Evolutionary conservation across 2,113 vertebrate genomes (phyloP), one percentile per base, ranked within the genome.

Genomic region (Indicator maculatus): DNA sequence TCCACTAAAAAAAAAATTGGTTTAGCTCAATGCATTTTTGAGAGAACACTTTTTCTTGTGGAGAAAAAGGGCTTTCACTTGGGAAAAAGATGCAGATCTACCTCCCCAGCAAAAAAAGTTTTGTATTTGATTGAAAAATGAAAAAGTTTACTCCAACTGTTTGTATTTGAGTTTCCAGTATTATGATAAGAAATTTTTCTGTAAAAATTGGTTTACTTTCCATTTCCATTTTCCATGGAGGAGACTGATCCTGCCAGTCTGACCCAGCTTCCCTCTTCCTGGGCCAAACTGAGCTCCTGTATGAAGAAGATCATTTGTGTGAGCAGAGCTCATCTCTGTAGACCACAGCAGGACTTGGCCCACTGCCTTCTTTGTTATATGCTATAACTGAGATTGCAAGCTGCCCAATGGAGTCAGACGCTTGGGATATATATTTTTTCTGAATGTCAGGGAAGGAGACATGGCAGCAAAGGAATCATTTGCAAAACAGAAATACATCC

Each of bases 101-200:
- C 1, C 6, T n/a, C 21, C 33, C 17, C 24, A 80, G 60, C 30
- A 80, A 52, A 24, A 12, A 12, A 36, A 61, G 6, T 44, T 63
- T 31, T 56, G 20, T 23, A 23, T 75, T 73, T 80, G 67, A 27
- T 39, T 89, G 67, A 92, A 92, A 82, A 70, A 69, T 65, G 65
- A 72, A 76, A 47, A 76, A 66, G 45, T 83, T 89, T n/a, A 73
- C 26, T 73, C 81, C 13, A 77, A 30, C 12, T 84, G 61, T 94
- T 93, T 85, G 53, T 30, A 12, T 73, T 89, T 85, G 27, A 83
- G 26, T 80, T 92, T 64, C 78, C 72, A 53, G 31, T 74, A 55
- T 81, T 87, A 72, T 59, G 81, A 55, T 66, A 60, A 58, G 52
- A n/a, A n/a, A 56, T 86, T 94, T 93, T 96, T 70, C 56, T 76